Base-by-base conservation (phyloP, 2,113 vertebrate genomes). In the Sigmodon hispidus region DNA sequence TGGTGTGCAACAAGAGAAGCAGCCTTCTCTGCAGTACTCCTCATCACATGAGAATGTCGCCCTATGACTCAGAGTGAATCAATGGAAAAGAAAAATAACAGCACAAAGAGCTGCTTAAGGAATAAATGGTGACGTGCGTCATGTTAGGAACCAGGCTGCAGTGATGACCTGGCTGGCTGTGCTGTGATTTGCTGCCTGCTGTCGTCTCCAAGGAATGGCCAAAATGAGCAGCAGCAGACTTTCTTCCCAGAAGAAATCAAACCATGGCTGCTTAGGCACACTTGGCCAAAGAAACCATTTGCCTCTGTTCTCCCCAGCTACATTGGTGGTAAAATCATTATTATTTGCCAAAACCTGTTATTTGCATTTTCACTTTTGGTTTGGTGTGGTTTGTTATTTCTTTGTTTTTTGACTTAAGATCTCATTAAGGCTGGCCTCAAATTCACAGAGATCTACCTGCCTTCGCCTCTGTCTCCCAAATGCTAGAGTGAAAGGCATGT, bases 11-110 rank as follows among this genome's bases (percentile, higher is more conserved):
- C 97, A 97, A 97, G 97, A 92, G 91, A 93, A 97, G 96, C 97
- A 98, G 97, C 36, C 59, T 88, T 97, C 95, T 97, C 97, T 96
- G 97, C 98, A 97, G 97, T 93, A 89, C 72, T 90, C 96, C 92
- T 96, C 94, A 92, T 97, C 97, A 96, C 97, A 97, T 97, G 87
- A 98, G 97, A 97, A 97, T 5, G 43, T 94, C 94, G 97, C 96
- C 92, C 91, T 96, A 86, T 98, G 98, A 99, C 97, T 98, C 98
- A 98, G 97, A 98, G 95, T 98, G 98, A 98, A 98, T 98, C 98
- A 98, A 96, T 79, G 65, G 75, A 92, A 93, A 95, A 97, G 92
- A 43, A 89, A 43, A 48, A 61, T 70, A 91, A 61, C 43, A 89
- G 59, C 80, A 95, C 92, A 96, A 97, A 94, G 95, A 85, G 87